A percentile compares a stretch with the other conserved stretches of the same genome.
These are phyloP conservation scores for Lepisosteus oculatus DNA, from an alignment of 2,113 vertebrate species.

Conservation along the genomic window DNA sequence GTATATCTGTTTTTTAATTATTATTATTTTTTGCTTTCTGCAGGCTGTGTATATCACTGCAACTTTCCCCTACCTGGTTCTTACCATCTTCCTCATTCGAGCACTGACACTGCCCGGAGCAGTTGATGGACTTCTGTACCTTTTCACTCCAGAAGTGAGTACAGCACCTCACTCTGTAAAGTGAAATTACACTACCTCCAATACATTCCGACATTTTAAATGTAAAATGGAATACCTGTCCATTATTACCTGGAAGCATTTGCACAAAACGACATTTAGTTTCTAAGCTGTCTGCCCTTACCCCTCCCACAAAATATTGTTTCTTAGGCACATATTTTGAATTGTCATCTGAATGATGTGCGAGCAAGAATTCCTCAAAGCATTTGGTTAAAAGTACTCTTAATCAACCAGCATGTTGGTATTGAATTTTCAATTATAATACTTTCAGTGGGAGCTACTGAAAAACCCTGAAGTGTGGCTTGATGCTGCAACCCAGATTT, in stretches of 20 bases:
- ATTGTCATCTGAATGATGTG: too few relatives aligned
- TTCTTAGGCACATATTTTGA: too few relatives aligned
- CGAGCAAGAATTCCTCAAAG: too few relatives aligned
- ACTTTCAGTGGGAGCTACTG: slow-evolving; percentile 70
- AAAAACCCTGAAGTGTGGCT: slow-evolving; percentile 83
- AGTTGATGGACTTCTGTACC: slow-evolving; percentile 68
- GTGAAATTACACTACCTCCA: not conserved
- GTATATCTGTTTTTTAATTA: not conserved
- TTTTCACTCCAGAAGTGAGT: slow-evolving; percentile 86
- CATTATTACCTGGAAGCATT: too few relatives aligned
- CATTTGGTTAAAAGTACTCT: too few relatives aligned
- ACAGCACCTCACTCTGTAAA: slow-evolving; percentile 37
- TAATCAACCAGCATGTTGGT: too few relatives aligned
- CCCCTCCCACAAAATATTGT: too few relatives aligned
- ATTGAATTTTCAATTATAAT: too few relatives aligned
- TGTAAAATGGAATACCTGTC: too few relatives aligned
- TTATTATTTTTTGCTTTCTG: slow-evolving; percentile 1
- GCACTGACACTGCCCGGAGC: slow-evolving; percentile 84
- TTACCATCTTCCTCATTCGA: slow-evolving; percentile 80
- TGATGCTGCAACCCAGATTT: slow-evolving; percentile 84
- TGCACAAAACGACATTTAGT: too few relatives aligned
- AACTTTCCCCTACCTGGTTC: slow-evolving; percentile 82
- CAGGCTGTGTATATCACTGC: slow-evolving; percentile 87
- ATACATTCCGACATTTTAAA: too few relatives aligned
- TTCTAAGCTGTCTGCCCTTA: too few relatives aligned